A percentile compares a stretch with the other conserved stretches of the same genome.
phyloP scores from a whole-genome alignment of 2,113 vertebrate genomes.

The Thalassarche chlororhynchos region DNA sequence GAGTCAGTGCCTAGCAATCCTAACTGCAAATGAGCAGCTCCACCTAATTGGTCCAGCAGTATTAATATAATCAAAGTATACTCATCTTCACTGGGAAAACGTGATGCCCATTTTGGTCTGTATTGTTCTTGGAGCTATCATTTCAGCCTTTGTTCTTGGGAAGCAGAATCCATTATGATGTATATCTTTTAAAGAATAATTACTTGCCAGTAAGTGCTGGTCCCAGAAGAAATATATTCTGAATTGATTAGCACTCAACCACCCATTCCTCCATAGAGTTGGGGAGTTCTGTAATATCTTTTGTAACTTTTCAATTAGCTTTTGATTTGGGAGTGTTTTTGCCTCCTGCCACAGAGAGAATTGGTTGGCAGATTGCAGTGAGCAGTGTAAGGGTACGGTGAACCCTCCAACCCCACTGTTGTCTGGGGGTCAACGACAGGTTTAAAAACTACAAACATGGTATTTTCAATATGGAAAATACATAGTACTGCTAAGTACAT shows the following conservation, averaged over 20 bases:
- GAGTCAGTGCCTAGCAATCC: background rate
- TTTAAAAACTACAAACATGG: background rate
- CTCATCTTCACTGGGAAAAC: background rate
- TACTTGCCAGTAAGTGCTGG: background rate
- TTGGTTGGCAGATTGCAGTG: background rate
- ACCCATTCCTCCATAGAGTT: background rate
- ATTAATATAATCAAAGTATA: background rate
- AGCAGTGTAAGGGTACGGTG: background rate
- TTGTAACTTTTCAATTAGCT: background rate
- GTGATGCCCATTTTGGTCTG: background rate
- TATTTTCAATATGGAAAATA: background rate
- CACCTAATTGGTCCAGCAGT: background rate
- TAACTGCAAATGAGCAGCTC: background rate
- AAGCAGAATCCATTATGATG: background rate
- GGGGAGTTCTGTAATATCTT: background rate
- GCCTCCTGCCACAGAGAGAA: background rate
- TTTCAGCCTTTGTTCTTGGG: background rate
- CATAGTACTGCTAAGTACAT: background rate
- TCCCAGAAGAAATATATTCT: conserved; percentile 25
- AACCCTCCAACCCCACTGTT: background rate
- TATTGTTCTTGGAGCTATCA: background rate
- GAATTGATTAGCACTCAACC: background rate
- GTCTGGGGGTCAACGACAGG: rapidly evolving
- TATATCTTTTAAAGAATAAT: conserved; percentile 26
- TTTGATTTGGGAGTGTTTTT: background rate